Percentiles rank a stretch among this genome's conserved stretches.
These are phyloP conservation scores for Muricea muricata DNA, from an alignment of 92 coral and sea anemone species.

Conservation along the genomic window DNA sequence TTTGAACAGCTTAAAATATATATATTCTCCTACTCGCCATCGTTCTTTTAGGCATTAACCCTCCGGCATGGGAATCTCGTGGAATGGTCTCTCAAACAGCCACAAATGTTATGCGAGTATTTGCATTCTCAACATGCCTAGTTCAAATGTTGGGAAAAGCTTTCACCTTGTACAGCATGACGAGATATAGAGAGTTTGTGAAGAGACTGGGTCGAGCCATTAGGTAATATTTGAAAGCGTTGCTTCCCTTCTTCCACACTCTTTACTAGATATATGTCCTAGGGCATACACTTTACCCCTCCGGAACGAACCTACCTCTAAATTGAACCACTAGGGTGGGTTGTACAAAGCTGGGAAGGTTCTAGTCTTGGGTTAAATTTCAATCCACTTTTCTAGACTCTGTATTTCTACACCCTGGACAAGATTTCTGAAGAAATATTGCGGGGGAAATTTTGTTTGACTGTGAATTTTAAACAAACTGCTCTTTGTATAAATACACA, in stretches of 20 bases:
- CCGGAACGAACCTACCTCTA: too few species aligned
- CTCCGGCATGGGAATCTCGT: conserved; percentile 15
- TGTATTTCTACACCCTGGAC: too few species aligned
- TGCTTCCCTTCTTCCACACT: too few species aligned
- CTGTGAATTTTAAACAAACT: too few species aligned
- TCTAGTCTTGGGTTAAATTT: too few species aligned
- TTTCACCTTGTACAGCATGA: conserved; percentile 78
- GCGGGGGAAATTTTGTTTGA: too few species aligned
- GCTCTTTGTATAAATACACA: too few species aligned
- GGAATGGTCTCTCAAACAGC: background rate
- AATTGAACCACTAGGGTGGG: too few species aligned
- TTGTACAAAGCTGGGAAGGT: too few species aligned
- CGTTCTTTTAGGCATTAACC: background rate
- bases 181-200: conserved; percentile 92
- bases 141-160: conserved; percentile 88
- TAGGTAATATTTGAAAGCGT: conserved; percentile 69
- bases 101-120: conserved; percentile 84
- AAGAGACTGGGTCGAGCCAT: conserved; percentile 95
- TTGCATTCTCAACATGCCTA: conserved; percentile 89
- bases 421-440: too few species aligned
- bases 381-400: too few species aligned
- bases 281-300: background rate
- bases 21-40: background rate
- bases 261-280: too few species aligned
- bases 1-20: background rate